Evolutionary conservation across 1,140 invertebrate species (phyloP).

Genomic region (Trachymyrmex cornetzi): DNA sequence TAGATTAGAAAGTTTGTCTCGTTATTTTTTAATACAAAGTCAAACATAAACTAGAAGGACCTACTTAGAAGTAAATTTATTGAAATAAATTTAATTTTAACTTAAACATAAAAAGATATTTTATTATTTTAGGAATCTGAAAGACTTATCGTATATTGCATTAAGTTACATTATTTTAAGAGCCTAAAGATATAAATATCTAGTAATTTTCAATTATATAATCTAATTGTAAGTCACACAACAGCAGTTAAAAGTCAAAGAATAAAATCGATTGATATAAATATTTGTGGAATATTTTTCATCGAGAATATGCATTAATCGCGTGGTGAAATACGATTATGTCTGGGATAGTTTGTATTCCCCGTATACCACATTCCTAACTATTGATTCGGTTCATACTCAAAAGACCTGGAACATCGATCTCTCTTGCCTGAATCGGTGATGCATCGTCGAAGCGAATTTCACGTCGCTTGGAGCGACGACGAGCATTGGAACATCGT

Average conservation of each 20-base stretch:
- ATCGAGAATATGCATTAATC: not conserved
- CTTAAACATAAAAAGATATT: not conserved
- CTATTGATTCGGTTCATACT: not conserved
- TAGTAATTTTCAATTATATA: not conserved
- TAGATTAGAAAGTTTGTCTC: slow-evolving; percentile 2
- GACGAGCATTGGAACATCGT: slow-evolving; percentile 78
- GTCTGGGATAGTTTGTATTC: not conserved
- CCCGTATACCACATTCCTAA: slow-evolving; percentile 27
- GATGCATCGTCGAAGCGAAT: slow-evolving; percentile 76
- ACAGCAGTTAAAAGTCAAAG: too few relatives aligned
- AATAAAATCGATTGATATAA: not conserved
- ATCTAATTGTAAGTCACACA: not conserved
- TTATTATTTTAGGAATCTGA: not conserved
- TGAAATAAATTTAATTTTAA: not conserved
- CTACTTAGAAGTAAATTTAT: not conserved
- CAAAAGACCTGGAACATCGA: slow-evolving; percentile 46
- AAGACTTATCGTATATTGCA: not conserved
- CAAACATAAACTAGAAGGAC: not conserved
- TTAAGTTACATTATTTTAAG: not conserved
- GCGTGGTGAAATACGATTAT: not conserved
- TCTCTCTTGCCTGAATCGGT: slow-evolving; percentile 7
- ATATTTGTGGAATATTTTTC: not conserved
- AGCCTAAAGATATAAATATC: not conserved
- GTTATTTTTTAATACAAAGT: slow-evolving; percentile 17
- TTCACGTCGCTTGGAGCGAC: slow-evolving; percentile 72